A percentile compares a stretch with the other conserved stretches of the same genome.
phyloP scores from a whole-genome alignment of 2,113 vertebrate species.

The Microtus montanus region DNA sequence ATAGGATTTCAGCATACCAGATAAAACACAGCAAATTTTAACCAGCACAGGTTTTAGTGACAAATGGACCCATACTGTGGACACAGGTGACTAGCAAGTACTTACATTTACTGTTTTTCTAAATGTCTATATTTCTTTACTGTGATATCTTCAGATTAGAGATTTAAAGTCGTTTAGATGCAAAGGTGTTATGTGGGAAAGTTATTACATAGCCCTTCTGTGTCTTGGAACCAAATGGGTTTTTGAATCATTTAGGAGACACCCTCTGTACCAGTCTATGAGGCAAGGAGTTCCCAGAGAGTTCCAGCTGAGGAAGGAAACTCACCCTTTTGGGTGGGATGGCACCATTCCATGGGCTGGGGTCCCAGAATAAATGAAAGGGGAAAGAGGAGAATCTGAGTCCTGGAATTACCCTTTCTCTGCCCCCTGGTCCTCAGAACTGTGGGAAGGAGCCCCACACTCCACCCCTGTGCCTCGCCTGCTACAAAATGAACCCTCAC shows the following conservation, averaged over 20 bases:
- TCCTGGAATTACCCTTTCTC: neutral
- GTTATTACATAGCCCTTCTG: constrained; percentile 72
- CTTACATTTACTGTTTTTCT: constrained; percentile 68
- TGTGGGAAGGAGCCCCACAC: neutral
- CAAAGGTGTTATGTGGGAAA: constrained; percentile 63
- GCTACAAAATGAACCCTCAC: neutral
- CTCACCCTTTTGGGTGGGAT: neutral
- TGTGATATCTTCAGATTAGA: constrained; percentile 56
- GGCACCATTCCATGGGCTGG: neutral
- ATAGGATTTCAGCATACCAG: constrained; percentile 92
- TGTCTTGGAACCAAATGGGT: constrained; percentile 1
- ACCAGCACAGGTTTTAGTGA: constrained; percentile 90
- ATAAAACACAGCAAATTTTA: constrained; percentile 92
- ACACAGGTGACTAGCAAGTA: constrained; percentile 98
- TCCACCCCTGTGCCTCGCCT: neutral
- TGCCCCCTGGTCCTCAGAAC: neutral
- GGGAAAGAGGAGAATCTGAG: neutral
- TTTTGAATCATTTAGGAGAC: neutral
- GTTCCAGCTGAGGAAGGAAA: neutral
- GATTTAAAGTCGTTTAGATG: constrained; percentile 71
- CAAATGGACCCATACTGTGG: constrained; percentile 95
- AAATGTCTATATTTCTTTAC: constrained; percentile 66
- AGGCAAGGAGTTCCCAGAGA: neutral
- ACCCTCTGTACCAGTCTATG: neutral
- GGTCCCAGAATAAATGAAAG: neutral